These are phyloP conservation scores for Drymonia ruficornis DNA, from an alignment of 2,888 invertebrate species.

Conservation along the genomic window DNA sequence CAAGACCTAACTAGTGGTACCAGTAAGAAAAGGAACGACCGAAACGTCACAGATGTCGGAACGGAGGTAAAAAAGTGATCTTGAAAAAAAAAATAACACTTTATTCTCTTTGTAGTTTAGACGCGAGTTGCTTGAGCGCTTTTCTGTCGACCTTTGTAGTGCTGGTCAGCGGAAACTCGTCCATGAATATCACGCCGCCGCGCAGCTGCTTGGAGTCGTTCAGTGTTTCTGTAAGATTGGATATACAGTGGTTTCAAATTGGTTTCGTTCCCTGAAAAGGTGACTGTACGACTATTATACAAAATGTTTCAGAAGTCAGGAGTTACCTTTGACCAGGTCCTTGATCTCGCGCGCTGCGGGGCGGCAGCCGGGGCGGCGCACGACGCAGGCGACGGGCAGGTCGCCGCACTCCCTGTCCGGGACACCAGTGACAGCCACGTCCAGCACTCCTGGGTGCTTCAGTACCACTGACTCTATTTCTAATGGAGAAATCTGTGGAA, in stretches of 20 bases:
- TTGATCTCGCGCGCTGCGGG: constrained; percentile 2
- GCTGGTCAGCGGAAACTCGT: constrained; percentile 2
- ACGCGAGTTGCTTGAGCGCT: background rate
- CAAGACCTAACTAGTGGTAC: no score
- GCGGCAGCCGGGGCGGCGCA: constrained; percentile 50
- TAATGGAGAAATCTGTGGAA: constrained; percentile 56
- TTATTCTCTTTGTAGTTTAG: background rate
- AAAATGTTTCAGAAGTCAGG: no score
- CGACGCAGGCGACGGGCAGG: constrained; percentile 57
- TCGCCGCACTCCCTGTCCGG: constrained; percentile 53
- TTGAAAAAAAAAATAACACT: background rate
- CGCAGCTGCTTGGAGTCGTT: constrained; percentile 25
- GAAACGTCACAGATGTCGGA: no score
- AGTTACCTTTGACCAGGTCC: constrained; percentile 4
- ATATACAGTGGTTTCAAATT: no score
- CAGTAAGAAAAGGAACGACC: no score
- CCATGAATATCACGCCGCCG: constrained; percentile 32
- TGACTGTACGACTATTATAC: no score
- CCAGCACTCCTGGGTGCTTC: constrained; percentile 50
- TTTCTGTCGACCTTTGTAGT: background rate
- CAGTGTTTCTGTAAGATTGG: constrained; percentile 21
- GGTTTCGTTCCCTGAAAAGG: no score
- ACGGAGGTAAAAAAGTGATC: background rate
- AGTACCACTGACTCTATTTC: constrained; percentile 57
- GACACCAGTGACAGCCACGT: constrained; percentile 55